Evolutionary conservation across 2,113 vertebrate genomes (phyloP).

Genomic region (Festucalex cinctus): DNA sequence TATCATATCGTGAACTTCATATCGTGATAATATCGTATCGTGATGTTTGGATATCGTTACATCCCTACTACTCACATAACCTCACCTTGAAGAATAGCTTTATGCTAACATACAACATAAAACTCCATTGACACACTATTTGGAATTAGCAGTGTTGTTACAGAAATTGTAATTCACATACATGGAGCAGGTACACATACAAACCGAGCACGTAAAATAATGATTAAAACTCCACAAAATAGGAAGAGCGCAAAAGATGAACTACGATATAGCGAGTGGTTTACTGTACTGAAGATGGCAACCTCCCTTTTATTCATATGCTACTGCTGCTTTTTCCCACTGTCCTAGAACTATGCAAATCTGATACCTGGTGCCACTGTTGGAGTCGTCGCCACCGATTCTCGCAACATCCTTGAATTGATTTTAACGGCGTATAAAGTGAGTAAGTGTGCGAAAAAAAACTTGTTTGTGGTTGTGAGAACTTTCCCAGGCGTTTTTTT

Average conservation of each 20-base stretch:
- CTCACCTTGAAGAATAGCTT: no score
- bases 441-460: conserved; percentile 34
- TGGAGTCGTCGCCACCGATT: conserved; percentile 82
- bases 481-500: conserved; percentile 9
- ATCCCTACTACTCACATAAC: no score
- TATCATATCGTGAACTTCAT: no score
- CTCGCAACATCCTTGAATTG: conserved; percentile 88
- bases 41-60: no score
- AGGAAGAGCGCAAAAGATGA: no score
- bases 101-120: no score
- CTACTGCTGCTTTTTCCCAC: conserved; percentile 29
- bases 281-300: neutral
- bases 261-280: neutral
- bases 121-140: neutral
- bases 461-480: neutral
- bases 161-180: no score
- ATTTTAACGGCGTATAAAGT: conserved; percentile 95
- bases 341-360: conserved; percentile 87
- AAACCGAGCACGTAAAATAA: neutral
- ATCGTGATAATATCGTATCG: no score
- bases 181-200: no score
- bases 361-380: conserved; percentile 96
- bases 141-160: neutral
- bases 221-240: neutral
- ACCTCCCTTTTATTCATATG: conserved; percentile 38